phyloP scores from a whole-genome alignment of 1,140 invertebrate species.

The Muscidifurax raptorellus region DNA sequence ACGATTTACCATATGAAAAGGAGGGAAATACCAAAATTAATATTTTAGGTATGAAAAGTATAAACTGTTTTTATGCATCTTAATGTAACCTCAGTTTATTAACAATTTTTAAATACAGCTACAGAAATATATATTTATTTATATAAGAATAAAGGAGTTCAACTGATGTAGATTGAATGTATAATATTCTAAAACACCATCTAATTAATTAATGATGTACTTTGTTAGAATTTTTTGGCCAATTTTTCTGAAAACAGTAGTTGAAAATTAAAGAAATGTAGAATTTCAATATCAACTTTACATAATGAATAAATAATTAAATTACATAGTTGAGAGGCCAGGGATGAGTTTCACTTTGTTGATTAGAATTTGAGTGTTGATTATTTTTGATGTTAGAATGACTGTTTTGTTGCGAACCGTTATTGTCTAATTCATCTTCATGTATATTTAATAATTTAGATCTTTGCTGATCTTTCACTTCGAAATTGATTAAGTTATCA shows the following conservation, averaged over 20 bases:
- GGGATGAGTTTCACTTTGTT: background rate
- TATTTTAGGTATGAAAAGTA: too few relatives aligned
- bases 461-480: background rate
- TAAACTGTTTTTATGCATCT: too few relatives aligned
- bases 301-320: constrained; percentile 3
- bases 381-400: constrained; percentile 15
- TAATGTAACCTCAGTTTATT: too few relatives aligned
- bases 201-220: background rate
- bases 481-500: constrained; percentile 23
- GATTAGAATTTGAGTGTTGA: background rate
- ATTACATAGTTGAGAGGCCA: constrained; percentile 43
- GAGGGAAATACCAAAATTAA: too few relatives aligned
- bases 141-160: too few relatives aligned
- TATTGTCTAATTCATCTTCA: constrained; percentile 34
- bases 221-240: constrained; percentile 29
- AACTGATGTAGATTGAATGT: too few relatives aligned
- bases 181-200: too few relatives aligned
- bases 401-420: constrained; percentile 30
- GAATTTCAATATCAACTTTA: background rate
- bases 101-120: too few relatives aligned
- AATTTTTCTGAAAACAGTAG: constrained; percentile 48
- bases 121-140: too few relatives aligned
- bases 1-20: too few relatives aligned
- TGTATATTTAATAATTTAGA: background rate
- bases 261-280: background rate